Conservation (phyloP, 2,113 vertebrate genomes). For the Cisticola juncidis region DNA sequence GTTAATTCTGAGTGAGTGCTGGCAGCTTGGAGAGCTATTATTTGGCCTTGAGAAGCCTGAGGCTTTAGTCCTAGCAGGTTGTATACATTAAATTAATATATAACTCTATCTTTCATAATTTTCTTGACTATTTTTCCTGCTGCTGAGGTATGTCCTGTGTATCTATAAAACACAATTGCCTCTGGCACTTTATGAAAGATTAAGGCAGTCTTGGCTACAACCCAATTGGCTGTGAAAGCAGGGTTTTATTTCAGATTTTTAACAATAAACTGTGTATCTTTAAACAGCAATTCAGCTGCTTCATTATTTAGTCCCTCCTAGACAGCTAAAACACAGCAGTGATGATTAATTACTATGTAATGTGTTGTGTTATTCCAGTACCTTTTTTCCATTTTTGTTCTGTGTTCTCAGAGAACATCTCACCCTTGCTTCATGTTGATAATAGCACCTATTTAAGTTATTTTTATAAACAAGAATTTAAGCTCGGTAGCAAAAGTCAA, state of each 20-base stretch:
- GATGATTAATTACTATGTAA: constrained; percentile 1
- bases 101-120: background rate
- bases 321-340: background rate
- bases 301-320: background rate
- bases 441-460: background rate
- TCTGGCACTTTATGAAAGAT: background rate
- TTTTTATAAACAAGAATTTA: background rate
- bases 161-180: background rate
- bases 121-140: background rate
- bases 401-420: background rate
- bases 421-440: background rate
- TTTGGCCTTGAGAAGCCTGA: background rate
- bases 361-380: background rate
- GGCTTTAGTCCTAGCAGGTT: background rate
- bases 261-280: background rate
- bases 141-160: background rate
- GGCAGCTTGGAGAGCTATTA: background rate
- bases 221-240: background rate
- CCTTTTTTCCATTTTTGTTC: background rate
- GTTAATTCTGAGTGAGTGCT: background rate
- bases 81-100: background rate
- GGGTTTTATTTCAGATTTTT: constrained; percentile 1
- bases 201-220: background rate
- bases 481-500: background rate
- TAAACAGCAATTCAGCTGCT: background rate